phyloP scores from a whole-genome alignment of 2,888 invertebrate genomes.

The Acanthosepion lycidas region DNA sequence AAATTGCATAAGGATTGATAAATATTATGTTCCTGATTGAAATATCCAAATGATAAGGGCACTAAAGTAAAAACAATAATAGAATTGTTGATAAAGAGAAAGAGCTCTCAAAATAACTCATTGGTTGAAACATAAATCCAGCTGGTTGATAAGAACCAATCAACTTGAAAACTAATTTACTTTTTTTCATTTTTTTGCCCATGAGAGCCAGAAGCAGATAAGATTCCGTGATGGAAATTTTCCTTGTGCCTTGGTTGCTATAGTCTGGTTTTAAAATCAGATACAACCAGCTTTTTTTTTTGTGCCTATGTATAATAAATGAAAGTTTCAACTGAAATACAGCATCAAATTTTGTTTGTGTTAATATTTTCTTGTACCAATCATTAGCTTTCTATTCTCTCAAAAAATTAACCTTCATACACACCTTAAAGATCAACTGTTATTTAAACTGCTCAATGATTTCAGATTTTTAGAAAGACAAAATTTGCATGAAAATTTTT shows the following conservation, averaged over 20 bases:
- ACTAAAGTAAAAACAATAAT: background rate
- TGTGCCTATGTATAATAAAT: too few species aligned
- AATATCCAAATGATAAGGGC: background rate
- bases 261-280: background rate
- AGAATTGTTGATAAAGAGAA: background rate
- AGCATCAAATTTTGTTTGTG: too few species aligned
- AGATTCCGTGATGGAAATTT: background rate
- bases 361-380: too few species aligned
- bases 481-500: too few species aligned
- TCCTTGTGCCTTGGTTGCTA: background rate
- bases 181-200: background rate
- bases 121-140: background rate
- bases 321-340: too few species aligned
- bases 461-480: too few species aligned
- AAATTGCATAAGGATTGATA: background rate
- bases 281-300: background rate
- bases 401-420: too few species aligned
- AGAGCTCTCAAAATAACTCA: background rate
- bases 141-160: background rate
- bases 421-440: too few species aligned
- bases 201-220: background rate
- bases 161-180: background rate
- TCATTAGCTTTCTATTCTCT: too few species aligned
- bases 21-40: background rate
- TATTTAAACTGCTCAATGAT: too few species aligned